These are phyloP conservation scores for Drosophila meridionalis DNA, from an alignment of 2,888 invertebrate species.

Conservation along the genomic window DNA sequence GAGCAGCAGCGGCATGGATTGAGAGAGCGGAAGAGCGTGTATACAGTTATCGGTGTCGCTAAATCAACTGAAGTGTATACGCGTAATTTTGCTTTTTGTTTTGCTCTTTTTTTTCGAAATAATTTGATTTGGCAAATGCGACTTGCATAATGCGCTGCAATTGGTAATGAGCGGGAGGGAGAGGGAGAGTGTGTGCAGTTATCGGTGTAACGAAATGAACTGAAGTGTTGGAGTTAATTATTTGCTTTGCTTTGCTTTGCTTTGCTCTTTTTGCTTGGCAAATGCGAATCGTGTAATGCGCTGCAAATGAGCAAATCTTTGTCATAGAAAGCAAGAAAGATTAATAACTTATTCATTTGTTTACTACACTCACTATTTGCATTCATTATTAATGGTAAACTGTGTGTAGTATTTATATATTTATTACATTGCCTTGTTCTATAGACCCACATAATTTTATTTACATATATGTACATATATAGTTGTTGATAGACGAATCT, in stretches of 20 bases:
- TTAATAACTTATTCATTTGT: too few relatives aligned
- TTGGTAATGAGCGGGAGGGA: background rate
- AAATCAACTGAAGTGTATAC: background rate
- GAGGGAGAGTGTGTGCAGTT: background rate
- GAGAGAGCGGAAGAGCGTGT: background rate
- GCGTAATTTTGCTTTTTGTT: background rate
- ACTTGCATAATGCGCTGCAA: conserved; percentile 5
- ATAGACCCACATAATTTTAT: conserved; percentile 13
- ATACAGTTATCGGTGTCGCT: conserved; percentile 5
- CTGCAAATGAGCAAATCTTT: background rate
- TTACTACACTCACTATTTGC: background rate
- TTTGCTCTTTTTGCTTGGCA: background rate
- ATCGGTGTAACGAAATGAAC: background rate
- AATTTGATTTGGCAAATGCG: conserved; percentile 2
- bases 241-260: background rate
- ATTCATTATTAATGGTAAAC: background rate
- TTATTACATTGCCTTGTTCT: conserved; percentile 10
- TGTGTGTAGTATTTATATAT: background rate
- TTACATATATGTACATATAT: background rate
- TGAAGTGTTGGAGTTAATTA: background rate
- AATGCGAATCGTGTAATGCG: background rate
- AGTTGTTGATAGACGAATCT: conserved; percentile 16
- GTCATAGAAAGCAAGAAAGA: background rate
- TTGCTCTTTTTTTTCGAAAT: background rate
- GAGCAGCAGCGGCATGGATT: background rate